Evolutionary conservation across 2,113 vertebrate genomes (phyloP), one percentile per base, ranked within the genome.

Genomic region (Burhinus oedicnemus): DNA sequence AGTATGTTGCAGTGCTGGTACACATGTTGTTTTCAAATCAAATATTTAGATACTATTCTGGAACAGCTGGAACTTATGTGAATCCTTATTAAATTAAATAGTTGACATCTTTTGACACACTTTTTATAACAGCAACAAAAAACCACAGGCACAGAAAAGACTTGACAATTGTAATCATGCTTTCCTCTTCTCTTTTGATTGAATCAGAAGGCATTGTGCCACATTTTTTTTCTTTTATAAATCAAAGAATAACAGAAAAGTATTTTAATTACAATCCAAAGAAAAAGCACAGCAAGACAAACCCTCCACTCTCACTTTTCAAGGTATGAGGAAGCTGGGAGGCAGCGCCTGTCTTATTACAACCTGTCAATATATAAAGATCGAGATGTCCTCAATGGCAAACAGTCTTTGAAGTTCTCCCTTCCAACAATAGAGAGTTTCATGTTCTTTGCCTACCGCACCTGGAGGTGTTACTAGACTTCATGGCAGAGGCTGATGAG

Each of bases 21-120:
- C 65, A 87, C 83, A 64, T 32, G 74, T 27, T 75, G 55, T 79
- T 95, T 95, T 87, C 89, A 88, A 95, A 94, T 93, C 79, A 94
- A 96, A 86, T 93, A 93, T 95, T 97, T 93, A 96, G 91, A 91
- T 71, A 83, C 62, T 75, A 3, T 45, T 94, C 55, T 75, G 87
- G 61, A 96, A 86, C 96, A 97, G 84, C 95, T 96, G 97, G 92
- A 96, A 96, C n/a, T 86, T 60, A 8, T 17, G 75, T 61, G 72
- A 87, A 77, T 57, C 30, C 82, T 96, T 94, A 88, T 82, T 90
- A 90, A 89, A 90, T 95, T 85, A 71, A 97, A 77, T 8, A 92
- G 45, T 40, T 95, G 89, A 92, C 92, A 93, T 93, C 40, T 95
- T 97, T 32, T 88, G 90, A 92, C 0, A 6, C 8, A 10, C 54